Percentiles rank a stretch among this genome's conserved stretches.
Evolutionary conservation across 2,113 vertebrate genomes (phyloP).

Genomic region (Myotis lucifugus): DNA sequence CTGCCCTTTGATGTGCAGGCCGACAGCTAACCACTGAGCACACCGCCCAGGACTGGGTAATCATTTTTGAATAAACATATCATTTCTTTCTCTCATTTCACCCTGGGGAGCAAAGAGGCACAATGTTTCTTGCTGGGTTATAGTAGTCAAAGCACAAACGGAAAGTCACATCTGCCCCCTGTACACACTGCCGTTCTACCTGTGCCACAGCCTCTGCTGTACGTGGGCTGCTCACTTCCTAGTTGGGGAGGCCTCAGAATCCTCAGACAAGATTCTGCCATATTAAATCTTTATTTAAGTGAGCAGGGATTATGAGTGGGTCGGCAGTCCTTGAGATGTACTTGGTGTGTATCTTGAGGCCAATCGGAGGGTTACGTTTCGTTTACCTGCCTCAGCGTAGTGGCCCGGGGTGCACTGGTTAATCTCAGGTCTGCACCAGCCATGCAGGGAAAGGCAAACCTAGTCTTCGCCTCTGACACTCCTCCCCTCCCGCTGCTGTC

Average conservation of each 20-base stretch:
- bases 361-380: neutral
- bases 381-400: too few species aligned
- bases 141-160: neutral
- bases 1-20: too few species aligned
- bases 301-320: neutral
- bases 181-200: neutral
- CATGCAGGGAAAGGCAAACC: neutral
- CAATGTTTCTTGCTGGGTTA: neutral
- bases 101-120: neutral
- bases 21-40: too few species aligned
- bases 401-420: neutral
- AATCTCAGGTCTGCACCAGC: neutral
- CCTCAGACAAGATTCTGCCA: neutral
- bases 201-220: neutral
- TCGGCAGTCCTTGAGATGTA: neutral
- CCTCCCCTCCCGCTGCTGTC: neutral
- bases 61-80: slow-evolving; percentile 2
- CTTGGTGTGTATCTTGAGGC: neutral
- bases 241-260: neutral
- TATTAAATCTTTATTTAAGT: neutral
- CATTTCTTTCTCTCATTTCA: neutral
- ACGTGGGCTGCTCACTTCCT: neutral
- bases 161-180: neutral
- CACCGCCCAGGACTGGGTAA: neutral
- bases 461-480: neutral